A percentile compares a stretch with the other conserved stretches of the same genome.
Evolutionary conservation across 2,113 vertebrate genomes (phyloP).

Genomic region (Bubalus kerabau): DNA sequence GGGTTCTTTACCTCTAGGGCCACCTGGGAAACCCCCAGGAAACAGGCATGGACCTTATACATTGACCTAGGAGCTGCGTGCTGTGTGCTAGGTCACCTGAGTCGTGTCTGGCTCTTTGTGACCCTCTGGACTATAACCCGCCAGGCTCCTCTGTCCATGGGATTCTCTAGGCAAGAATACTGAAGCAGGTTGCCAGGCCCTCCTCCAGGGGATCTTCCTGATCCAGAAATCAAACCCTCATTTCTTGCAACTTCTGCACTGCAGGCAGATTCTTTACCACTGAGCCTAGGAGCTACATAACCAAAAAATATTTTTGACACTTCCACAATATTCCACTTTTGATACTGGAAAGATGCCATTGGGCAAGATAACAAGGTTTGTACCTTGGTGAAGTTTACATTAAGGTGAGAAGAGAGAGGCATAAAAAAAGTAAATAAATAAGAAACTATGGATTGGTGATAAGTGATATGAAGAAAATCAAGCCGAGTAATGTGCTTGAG

Average conservation of each 20-base stretch:
- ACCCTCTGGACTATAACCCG: neutral
- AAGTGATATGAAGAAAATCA: neutral
- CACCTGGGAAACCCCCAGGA: neutral
- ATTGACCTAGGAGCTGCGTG: neutral
- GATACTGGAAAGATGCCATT: neutral
- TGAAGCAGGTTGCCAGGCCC: neutral
- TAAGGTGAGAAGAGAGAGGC: neutral
- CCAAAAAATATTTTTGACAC: neutral
- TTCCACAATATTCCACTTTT: neutral
- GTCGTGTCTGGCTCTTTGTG: rapidly evolving
- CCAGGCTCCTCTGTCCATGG: neutral
- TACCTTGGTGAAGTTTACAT: neutral
- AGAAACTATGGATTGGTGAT: neutral
- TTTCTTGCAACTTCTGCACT: neutral
- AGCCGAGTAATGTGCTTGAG: neutral
- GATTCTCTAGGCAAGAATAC: neutral
- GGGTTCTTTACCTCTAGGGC: neutral
- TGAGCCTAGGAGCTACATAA: neutral
- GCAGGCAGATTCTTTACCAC: neutral
- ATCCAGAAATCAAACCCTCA: neutral
- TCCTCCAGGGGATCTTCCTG: neutral
- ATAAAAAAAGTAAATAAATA: neutral
- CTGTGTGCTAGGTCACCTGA: neutral
- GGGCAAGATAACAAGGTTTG: neutral
- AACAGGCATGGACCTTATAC: neutral